These are phyloP conservation scores for human DNA, from an alignment of 2,113 vertebrate species.

Conservation along the genomic window GRCh38 chr12:39640001-39640500, in stretches of 20 bases:
- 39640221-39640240: background rate
- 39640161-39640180: background rate
- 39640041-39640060: background rate
- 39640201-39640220: background rate
- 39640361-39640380: background rate
- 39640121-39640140: background rate
- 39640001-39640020: background rate
- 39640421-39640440: background rate
- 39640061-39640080: background rate
- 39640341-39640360: background rate
- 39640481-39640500: background rate
- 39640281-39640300: background rate
- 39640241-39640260: background rate
- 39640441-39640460: background rate
- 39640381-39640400: background rate
- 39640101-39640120: background rate
- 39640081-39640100: background rate
- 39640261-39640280: background rate
- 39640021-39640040: background rate
- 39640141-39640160: background rate
- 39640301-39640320: background rate
- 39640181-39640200: background rate
- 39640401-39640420: background rate
- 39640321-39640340: background rate
- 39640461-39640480: background rate